Conservation (phyloP, 2,113 vertebrate genomes). For the Hemibagrus wyckioides region DNA sequence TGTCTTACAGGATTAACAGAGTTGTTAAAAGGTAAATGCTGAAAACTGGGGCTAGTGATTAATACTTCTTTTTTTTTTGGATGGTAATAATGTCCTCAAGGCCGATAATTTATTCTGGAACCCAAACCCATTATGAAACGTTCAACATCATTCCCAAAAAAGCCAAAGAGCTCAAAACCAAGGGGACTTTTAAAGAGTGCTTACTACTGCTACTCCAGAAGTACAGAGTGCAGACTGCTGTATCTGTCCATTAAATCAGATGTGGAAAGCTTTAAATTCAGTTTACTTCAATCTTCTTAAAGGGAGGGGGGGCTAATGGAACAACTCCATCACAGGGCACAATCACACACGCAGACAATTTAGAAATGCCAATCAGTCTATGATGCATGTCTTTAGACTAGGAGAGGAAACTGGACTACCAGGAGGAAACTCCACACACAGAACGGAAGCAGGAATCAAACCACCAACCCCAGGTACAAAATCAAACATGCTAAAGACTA, state of each 20-base stretch:
- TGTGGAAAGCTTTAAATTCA: neutral
- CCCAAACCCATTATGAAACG: neutral
- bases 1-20: constrained; percentile 25
- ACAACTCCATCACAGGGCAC: neutral
- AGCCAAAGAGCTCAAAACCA: constrained; percentile 23
- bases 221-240: neutral
- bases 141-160: constrained; percentile 22
- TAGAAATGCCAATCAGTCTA: too few species aligned
- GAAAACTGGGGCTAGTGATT: neutral
- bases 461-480: too few species aligned
- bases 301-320: too few species aligned
- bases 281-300: neutral
- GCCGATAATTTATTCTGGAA: constrained; percentile 15
- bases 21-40: constrained; percentile 12
- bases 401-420: too few species aligned
- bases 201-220: neutral
- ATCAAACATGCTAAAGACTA: too few species aligned
- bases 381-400: too few species aligned
- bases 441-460: too few species aligned
- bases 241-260: neutral
- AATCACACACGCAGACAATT: too few species aligned
- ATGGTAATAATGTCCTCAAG: constrained; percentile 21
- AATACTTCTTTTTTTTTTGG: neutral
- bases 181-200: constrained; percentile 4
- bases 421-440: too few species aligned